Conservation (phyloP, 2,888 invertebrate species). For the Cheilosia vernalis region DNA sequence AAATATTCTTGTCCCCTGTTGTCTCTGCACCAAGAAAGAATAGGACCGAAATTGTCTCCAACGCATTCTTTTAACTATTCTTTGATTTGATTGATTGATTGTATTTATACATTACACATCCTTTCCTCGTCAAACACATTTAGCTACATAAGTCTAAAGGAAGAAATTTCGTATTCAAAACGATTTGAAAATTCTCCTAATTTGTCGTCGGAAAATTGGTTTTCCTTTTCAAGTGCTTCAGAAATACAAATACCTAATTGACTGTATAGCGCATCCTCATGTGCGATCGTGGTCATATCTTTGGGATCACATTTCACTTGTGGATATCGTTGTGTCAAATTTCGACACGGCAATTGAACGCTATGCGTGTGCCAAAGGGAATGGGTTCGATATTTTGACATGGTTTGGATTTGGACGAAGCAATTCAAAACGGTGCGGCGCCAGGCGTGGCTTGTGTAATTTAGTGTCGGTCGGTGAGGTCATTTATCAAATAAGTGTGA, state of each 20-base stretch:
- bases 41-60: too few species aligned
- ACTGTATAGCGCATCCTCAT: constrained; percentile 37
- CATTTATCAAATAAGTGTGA: constrained; percentile 46
- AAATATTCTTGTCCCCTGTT: background rate
- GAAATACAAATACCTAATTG: constrained; percentile 10
- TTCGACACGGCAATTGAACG: constrained; percentile 62
- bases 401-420: constrained; percentile 45
- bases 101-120: background rate
- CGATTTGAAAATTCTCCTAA: constrained; percentile 34
- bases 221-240: constrained; percentile 48
- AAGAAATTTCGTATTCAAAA: background rate
- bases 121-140: constrained; percentile 1
- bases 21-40: background rate
- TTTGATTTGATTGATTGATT: too few species aligned
- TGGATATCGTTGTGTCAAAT: constrained; percentile 53
- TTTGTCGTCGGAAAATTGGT: constrained; percentile 54
- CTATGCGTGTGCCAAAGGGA: constrained; percentile 29
- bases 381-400: constrained; percentile 64
- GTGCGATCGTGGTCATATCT: constrained; percentile 51
- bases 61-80: too few species aligned
- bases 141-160: constrained; percentile 25
- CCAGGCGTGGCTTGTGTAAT: constrained; percentile 43
- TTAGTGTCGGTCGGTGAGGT: constrained; percentile 31
- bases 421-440: constrained; percentile 29
- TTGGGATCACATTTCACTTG: constrained; percentile 54